Conservation (phyloP, 1,140 invertebrate species). For the Hesperophylax magnus region DNA sequence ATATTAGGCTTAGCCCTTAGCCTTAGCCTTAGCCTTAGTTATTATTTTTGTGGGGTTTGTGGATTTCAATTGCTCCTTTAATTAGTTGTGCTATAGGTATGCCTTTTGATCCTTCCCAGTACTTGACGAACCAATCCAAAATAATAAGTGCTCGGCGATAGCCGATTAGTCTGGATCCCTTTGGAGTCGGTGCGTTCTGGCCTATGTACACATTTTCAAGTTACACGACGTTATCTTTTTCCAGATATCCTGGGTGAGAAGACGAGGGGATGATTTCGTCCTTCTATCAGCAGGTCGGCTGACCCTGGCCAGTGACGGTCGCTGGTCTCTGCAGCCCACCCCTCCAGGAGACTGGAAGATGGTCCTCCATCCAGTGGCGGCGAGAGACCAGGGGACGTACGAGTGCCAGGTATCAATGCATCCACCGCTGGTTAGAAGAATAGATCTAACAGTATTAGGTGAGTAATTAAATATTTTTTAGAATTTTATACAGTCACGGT, state of each 20-base stretch:
- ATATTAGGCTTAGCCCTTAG: too few relatives aligned
- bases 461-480: conserved; percentile 20
- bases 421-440: conserved; percentile 52
- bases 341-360: conserved; percentile 53
- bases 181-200: too few relatives aligned
- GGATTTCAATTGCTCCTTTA: too few relatives aligned
- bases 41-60: too few relatives aligned
- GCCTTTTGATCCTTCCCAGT: too few relatives aligned
- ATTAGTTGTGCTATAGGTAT: too few relatives aligned
- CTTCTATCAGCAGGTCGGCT: conserved; percentile 50
- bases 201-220: too few relatives aligned
- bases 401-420: conserved; percentile 56
- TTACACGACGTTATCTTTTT: neutral
- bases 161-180: too few relatives aligned
- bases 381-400: conserved; percentile 53
- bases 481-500: too few relatives aligned
- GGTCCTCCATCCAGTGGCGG: conserved; percentile 50
- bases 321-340: conserved; percentile 48
- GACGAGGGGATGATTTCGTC: conserved; percentile 52
- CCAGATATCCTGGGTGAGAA: conserved; percentile 54
- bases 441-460: conserved; percentile 53
- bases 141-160: too few relatives aligned
- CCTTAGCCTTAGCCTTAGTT: too few relatives aligned
- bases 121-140: too few relatives aligned
- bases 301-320: conserved; percentile 54